Evolutionary conservation across 2,113 vertebrate genomes (phyloP), one percentile per base, ranked within the genome.

Genomic region (Cheilinus undulatus): DNA sequence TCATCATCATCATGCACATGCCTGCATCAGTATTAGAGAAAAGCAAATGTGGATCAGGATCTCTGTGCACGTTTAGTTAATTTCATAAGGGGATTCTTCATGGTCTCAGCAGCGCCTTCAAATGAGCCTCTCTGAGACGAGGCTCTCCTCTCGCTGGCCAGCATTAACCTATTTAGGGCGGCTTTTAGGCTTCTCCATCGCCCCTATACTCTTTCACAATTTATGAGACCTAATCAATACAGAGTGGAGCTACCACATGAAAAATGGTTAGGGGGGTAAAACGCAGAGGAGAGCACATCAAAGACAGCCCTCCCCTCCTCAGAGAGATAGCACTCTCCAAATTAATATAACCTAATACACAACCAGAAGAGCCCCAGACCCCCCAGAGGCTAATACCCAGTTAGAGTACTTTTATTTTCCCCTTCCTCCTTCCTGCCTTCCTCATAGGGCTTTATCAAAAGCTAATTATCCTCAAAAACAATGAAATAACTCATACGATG

Each of bases 201-300:
- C 65, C 73, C 80, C 82, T 78, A 75, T 90, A 83, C 83, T 83
- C 87, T 91, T 93, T 91, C 91, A 86, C 88, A 81, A 83, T 91
- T 90, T 89, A 91, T 88, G 92, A 93, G 78, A 63, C 40, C 78
- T 78, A 79, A 93, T 94, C 92, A 85, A 94, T 94, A 93, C 82
- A n/a, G 84, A 90, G 88, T 76, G 86, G 89, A 86, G 88, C 78
- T 56, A 77, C 83, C 68, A 83, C 81, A 86, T 85, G 76, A 90
- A 69, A 80, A 88, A 89, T 79, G 83, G 70, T 78, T 70, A 42
- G 27, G 50, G 46, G 67, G 58, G 77, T 73, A 85, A 87, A 84
- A 84, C 82, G 0, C 81, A 71, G 65, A 73, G 81, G 80, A 86
- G 60, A 67, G 40, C 62, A 62, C 84, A 86, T 88, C 78, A 84